Evolutionary conservation across 2,113 vertebrate species (phyloP).

Genomic region (Notarius lentiginosus): DNA sequence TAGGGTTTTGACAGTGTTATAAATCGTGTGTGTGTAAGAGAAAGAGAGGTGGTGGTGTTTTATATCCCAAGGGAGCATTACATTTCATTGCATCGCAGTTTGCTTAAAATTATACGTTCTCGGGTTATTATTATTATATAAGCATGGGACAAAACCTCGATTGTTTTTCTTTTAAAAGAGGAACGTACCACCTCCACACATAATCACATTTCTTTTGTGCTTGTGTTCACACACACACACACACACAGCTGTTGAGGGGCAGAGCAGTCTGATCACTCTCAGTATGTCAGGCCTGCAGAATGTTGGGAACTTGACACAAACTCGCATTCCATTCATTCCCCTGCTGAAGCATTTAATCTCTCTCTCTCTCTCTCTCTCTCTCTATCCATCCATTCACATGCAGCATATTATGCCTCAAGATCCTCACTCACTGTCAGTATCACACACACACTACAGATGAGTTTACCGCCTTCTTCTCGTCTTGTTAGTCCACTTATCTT

Average conservation of each 20-base stretch:
- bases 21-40: slow-evolving; percentile 19
- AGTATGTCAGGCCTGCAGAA: slow-evolving; percentile 72
- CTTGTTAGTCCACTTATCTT: neutral
- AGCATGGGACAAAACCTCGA: neutral
- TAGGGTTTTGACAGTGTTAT: slow-evolving; percentile 43
- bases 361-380: neutral
- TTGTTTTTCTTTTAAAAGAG: neutral
- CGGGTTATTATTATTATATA: neutral
- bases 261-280: slow-evolving; percentile 70
- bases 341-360: slow-evolving; percentile 59
- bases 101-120: neutral
- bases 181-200: neutral
- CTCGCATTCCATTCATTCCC: slow-evolving; percentile 68
- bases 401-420: slow-evolving; percentile 8
- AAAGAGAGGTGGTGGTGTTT: neutral
- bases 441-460: neutral
- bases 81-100: slow-evolving; percentile 6
- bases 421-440: slow-evolving; percentile 39
- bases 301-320: slow-evolving; percentile 67
- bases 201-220: slow-evolving; percentile 1
- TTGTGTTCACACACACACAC: slow-evolving; percentile 29
- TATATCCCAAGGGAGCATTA: neutral
- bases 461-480: slow-evolving; percentile 2
- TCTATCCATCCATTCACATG: slow-evolving; percentile 15
- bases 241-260: slow-evolving; percentile 70